Base-by-base conservation (phyloP, 2,888 invertebrate species). In the Drosophila merina region DNA sequence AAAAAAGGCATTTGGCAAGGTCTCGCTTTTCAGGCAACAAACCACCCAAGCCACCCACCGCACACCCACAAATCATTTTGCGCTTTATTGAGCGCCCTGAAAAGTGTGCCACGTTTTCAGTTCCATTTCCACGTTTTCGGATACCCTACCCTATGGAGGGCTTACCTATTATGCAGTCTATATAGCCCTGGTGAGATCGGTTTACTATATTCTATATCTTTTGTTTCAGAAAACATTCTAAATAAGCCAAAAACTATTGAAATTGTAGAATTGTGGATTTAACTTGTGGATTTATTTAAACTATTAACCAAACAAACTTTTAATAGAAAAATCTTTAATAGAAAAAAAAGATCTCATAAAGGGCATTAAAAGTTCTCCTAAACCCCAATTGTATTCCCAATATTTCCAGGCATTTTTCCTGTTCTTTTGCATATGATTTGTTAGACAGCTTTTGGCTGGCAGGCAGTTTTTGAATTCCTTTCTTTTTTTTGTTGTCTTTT, bases 51-150 rank as follows among this genome's bases (percentile, higher is more conserved):
- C 42, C 3, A 55, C 14, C 48, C 36, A 33, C 30, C 25, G 3
- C 36, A 7, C 44, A 14, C 14, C 14, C 50, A 64, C 55, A 73
- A 82, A 75, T 86, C 67, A 75, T 77, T 79, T 86, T 75, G 64
- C 75, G 80, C 64, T 75, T 76, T 77, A 83, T 81, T 86, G 80
- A 72, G 83, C 72, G 48, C 47, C 59, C 72, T 51, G 64, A 50
- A 67, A 71, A 79, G 82, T 79, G 69, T 70, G 69, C 73, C 70
- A 64, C 57, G 76, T 45, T 79, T 77, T 75, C 72, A 47, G 58
- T 62, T 57, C 9, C 40, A 38, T 59, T 26, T 70, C 30, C 30
- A 38, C 33, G 12, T 40, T 60, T 54, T 33, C 2, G n/a, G 12
- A 36, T 36, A n/a, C 36, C 2, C 36, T 36, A 20, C 20, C 20